Evolutionary conservation across 1,140 invertebrate genomes (phyloP), one percentile per base, ranked within the genome.

Genomic region (Drosophila aff.): DNA sequence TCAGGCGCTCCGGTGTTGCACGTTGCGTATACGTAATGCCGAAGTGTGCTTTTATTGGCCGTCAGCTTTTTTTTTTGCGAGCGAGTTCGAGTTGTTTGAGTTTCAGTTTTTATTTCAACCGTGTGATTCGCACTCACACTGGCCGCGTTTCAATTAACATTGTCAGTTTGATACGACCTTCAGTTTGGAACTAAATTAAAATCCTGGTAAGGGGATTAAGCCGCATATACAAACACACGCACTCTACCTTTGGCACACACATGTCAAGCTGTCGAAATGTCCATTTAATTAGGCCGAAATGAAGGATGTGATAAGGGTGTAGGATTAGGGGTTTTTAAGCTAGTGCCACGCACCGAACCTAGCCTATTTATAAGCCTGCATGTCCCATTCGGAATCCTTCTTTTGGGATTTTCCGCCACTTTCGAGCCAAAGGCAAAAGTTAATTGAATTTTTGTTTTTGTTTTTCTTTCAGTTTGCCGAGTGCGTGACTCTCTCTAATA

Each of bases 381-480:
- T 69, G 50, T 44, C 31, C 43, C 55, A 28, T 43, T 10, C 21
- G 36, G 21, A 40, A 40, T 55, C 18, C 44, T 38, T 15, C 43
- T 53, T 71, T 71, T 28, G 38, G 50, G 50, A 40, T 15, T 57
- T 57, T 40, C 53, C 28, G 38, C 23, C 9, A n/a, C 33, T 61
- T 68, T 40, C 18, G 44, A 47, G 50, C 58, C 53, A 63, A 60
- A 52, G 53, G 55, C 53, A 43, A 63, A 89, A 84, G 84, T 84
- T 87, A 87, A 87, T 87, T 87, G 76, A 87, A 87, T 81, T 84
- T 80, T 79, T 84, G 77, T 81, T 83, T 80, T 46, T 84, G 77
- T 84, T 89, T 84, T 89, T 62, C 58, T 84, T 87, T 89, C 43
- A 33, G 68, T 65, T 78, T 69, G 49, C 76, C 55, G 66, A 62